Percentiles rank a stretch among this genome's conserved stretches.
Evolutionary conservation across 35 echinoderm and acorn worm species (phyloP).

Genomic region (Lytechinus pictus): DNA sequence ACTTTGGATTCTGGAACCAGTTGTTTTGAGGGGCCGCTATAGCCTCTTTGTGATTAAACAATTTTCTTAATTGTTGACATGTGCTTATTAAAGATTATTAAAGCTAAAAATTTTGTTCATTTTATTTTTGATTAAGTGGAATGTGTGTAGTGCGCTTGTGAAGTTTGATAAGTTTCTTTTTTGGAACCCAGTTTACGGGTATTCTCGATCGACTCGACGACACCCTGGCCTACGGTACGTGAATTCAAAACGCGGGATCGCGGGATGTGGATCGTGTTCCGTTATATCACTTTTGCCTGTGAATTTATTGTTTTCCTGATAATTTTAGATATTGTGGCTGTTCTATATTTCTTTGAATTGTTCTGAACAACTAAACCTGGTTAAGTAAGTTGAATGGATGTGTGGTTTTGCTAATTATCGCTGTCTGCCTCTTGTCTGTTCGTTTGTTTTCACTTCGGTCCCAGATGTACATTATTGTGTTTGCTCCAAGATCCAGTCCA

Average conservation of each 20-base stretch:
- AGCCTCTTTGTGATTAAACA: too few relatives aligned
- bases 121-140: too few relatives aligned
- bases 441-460: background rate
- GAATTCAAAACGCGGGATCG: background rate
- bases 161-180: too few relatives aligned
- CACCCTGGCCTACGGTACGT: background rate
- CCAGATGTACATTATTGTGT: background rate
- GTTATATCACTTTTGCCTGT: constrained; percentile 58
- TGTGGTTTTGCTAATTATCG: background rate
- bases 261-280: constrained; percentile 52
- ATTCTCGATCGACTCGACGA: background rate
- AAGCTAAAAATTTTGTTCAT: too few relatives aligned
- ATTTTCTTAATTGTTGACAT: too few relatives aligned
- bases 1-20: too few relatives aligned
- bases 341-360: constrained; percentile 51
- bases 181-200: too few relatives aligned
- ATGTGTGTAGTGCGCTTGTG: too few relatives aligned
- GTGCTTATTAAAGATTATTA: too few relatives aligned
- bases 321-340: constrained; percentile 47
- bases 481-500: too few relatives aligned
- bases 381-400: background rate
- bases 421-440: background rate
- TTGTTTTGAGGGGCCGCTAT: too few relatives aligned
- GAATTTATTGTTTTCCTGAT: constrained; percentile 59
- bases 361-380: background rate